These are phyloP conservation scores for Cephus rjabovi DNA, from an alignment of 2,888 invertebrate genomes.

Conservation along the genomic window DNA sequence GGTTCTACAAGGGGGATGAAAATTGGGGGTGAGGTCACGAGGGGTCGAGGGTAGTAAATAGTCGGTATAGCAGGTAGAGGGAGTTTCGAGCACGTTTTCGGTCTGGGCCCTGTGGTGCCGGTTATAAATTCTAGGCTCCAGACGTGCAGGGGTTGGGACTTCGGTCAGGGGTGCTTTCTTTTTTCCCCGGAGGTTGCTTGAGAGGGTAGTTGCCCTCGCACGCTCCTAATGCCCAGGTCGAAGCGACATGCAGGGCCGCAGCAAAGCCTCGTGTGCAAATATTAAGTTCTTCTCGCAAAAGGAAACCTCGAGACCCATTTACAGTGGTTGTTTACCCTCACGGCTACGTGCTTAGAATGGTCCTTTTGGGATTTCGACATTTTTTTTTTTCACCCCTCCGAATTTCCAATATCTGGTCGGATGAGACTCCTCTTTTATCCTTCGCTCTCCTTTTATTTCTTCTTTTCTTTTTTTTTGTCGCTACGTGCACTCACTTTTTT, in stretches of 20 bases:
- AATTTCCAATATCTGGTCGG: background rate
- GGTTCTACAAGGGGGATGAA: background rate
- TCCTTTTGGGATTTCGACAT: slow-evolving; percentile 8
- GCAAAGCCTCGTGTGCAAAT: background rate
- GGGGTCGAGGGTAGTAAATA: background rate
- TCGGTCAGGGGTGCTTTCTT: background rate
- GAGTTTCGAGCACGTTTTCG: background rate
- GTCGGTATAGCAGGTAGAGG: background rate
- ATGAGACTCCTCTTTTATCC: background rate
- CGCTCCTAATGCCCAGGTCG: background rate
- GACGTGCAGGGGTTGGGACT: background rate
- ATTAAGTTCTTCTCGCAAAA: background rate
- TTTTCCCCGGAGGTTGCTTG: background rate
- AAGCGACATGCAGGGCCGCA: background rate
- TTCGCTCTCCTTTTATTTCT: background rate
- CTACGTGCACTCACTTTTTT: background rate
- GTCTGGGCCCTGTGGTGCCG: background rate
- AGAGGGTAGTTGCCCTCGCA: background rate
- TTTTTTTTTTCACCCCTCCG: slow-evolving; percentile 9
- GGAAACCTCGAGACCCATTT: background rate
- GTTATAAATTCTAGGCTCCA: background rate
- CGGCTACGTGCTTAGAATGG: slow-evolving; percentile 14
- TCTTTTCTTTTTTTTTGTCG: background rate
- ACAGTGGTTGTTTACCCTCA: slow-evolving; percentile 11
- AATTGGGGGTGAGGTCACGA: background rate